A percentile compares a stretch with the other conserved stretches of the same genome.
phyloP scores from a whole-genome alignment of 1,140 invertebrate genomes.

The Meloidogyne floridensis region DNA sequence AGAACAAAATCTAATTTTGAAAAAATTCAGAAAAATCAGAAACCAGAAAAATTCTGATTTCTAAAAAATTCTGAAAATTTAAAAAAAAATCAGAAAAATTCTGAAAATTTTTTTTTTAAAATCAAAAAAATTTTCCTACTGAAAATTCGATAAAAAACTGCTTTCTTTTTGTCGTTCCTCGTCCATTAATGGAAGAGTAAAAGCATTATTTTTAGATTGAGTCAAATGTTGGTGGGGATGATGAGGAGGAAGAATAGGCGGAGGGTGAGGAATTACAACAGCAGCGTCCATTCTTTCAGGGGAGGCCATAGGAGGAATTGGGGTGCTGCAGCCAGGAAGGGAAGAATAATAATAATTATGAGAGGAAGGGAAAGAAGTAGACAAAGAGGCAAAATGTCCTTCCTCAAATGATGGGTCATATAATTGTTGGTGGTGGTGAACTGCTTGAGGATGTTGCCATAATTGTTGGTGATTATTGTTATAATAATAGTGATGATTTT shows the following conservation, averaged over 20 bases:
- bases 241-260: background rate
- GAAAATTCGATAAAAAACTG: background rate
- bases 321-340: background rate
- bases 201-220: background rate
- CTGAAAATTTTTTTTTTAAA: background rate
- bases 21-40: too few relatives aligned
- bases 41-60: background rate
- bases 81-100: background rate
- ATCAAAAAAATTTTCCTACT: background rate
- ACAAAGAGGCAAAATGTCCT: background rate
- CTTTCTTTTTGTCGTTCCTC: background rate
- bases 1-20: too few relatives aligned
- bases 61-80: background rate
- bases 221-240: background rate
- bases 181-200: conserved; percentile 4
- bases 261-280: background rate
- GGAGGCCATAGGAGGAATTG: background rate
- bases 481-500: background rate
- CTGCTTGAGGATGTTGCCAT: background rate
- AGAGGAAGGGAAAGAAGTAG: conserved; percentile 5
- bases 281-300: background rate
- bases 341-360: conserved; percentile 10
- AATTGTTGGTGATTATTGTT: background rate
- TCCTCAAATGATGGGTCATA: background rate
- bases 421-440: background rate